Conservation (phyloP, 2,113 vertebrate species). For the Meles meles region DNA sequence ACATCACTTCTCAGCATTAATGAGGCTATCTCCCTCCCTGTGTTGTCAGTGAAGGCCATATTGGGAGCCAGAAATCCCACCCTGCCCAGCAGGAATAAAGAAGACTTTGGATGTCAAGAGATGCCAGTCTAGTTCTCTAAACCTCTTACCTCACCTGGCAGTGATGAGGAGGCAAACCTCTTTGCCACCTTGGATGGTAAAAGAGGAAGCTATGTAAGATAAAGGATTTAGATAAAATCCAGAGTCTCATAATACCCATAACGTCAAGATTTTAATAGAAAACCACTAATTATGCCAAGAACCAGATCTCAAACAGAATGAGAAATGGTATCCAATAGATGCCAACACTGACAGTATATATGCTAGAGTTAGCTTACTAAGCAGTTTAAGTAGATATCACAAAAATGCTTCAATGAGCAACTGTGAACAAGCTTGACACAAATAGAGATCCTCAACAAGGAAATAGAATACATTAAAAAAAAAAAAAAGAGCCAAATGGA, state of each 20-base stretch:
- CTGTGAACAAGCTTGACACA: not conserved
- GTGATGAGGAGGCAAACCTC: not conserved
- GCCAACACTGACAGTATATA: not conserved
- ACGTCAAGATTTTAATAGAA: not conserved
- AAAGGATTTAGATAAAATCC: not conserved
- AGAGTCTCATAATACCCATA: not conserved
- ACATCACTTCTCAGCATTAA: not conserved
- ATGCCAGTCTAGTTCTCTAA: not conserved
- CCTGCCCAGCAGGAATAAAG: not conserved
- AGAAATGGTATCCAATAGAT: not conserved
- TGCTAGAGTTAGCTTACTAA: not conserved
- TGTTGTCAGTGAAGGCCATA: not conserved
- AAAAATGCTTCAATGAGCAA: not conserved
- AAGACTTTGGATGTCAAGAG: not conserved
- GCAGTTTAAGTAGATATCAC: not conserved
- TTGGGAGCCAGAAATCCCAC: not conserved
- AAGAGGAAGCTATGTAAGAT: not conserved
- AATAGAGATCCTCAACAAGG: not conserved
- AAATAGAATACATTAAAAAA: not conserved
- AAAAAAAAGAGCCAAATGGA: not conserved
- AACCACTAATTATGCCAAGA: not conserved
- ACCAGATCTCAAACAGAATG: not conserved
- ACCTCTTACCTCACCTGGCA: not conserved
- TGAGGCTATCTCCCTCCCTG: not conserved
- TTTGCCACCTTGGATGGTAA: not conserved